A percentile compares a stretch with the other conserved stretches of the same genome.
These are phyloP conservation scores for Dicentrarchus labrax DNA, from an alignment of 2,113 vertebrate species.

Conservation along the genomic window DNA sequence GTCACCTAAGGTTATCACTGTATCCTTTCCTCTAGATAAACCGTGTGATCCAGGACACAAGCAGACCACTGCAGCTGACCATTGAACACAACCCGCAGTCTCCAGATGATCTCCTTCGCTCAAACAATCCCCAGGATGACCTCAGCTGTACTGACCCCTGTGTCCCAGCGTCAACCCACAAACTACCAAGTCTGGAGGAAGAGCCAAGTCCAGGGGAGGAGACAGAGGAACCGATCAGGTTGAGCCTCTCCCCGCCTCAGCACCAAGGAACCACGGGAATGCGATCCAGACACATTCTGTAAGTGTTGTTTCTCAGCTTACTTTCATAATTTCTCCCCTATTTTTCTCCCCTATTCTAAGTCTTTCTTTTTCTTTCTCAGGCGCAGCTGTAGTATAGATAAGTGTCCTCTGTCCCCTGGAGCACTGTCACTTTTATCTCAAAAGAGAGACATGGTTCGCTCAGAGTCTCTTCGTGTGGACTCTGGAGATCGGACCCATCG, in stretches of 20 bases:
- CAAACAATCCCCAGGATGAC: slow-evolving; percentile 28
- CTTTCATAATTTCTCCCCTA: neutral
- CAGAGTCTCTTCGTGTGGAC: slow-evolving; percentile 91
- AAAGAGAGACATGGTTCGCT: slow-evolving; percentile 93
- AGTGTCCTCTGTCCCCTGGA: slow-evolving; percentile 84
- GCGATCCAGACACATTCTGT: slow-evolving; percentile 85
- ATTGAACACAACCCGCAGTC: slow-evolving; percentile 92
- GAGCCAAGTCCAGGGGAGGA: slow-evolving; percentile 73
- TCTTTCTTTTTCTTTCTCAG: slow-evolving; percentile 73
- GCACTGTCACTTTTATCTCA: slow-evolving; percentile 85
- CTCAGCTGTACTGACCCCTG: slow-evolving; percentile 24
- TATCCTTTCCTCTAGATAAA: slow-evolving; percentile 85
- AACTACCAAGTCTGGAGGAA: slow-evolving; percentile 75
- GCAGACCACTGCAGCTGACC: slow-evolving; percentile 92
- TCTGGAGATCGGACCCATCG: slow-evolving; percentile 86
- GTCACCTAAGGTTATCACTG: no score
- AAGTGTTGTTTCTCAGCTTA: slow-evolving; percentile 37
- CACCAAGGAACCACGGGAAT: slow-evolving; percentile 65
- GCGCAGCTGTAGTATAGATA: slow-evolving; percentile 96
- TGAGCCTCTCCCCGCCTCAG: slow-evolving; percentile 58
- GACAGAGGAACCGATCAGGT: slow-evolving; percentile 67
- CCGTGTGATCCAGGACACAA: slow-evolving; percentile 91
- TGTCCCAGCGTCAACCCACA: slow-evolving; percentile 27
- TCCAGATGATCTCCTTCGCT: slow-evolving; percentile 37
- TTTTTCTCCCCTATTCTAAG: neutral